Evolutionary conservation across 1,140 invertebrate species (phyloP).

Genomic region (Argopecten irradians): DNA sequence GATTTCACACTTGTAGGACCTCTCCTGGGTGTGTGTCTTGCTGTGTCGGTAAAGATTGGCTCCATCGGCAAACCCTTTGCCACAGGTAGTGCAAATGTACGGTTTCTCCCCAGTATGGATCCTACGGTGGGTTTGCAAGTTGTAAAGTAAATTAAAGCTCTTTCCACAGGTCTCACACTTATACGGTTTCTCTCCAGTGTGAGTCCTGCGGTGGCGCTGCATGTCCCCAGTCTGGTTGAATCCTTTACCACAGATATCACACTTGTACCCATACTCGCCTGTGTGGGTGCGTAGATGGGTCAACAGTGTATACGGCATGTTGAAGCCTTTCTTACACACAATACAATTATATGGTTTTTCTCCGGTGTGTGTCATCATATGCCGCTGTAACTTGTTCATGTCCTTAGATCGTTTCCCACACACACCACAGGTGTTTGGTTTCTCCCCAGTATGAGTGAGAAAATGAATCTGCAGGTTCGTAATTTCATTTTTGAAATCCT

Average conservation of each 20-base stretch:
- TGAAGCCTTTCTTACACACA: neutral
- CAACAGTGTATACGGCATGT: neutral
- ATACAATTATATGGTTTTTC: conserved; percentile 1
- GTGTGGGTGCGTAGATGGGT: neutral
- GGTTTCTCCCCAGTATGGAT: conserved; percentile 51
- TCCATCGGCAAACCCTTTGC: neutral
- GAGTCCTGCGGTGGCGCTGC: conserved; percentile 79
- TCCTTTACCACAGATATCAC: conserved; percentile 86
- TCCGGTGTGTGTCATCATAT: neutral
- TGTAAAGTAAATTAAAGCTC: conserved; percentile 41
- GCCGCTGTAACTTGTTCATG: neutral
- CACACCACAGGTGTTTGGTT: neutral
- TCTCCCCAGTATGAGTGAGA: neutral
- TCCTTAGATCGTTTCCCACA: neutral
- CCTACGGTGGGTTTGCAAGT: conserved; percentile 52
- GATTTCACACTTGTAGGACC: conserved; percentile 32
- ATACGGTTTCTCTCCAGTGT: conserved; percentile 60
- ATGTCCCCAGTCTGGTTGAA: conserved; percentile 58
- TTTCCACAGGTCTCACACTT: conserved; percentile 59
- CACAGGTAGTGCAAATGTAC: conserved; percentile 29
- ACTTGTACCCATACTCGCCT: conserved; percentile 43
- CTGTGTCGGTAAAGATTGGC: neutral
- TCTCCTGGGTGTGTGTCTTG: conserved; percentile 45
- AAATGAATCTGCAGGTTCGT: conserved; percentile 1
- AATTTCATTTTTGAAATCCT: conserved; percentile 6